These are phyloP conservation scores for Leuciscus waleckii DNA, from an alignment of 2,797 vertebrate species.

Conservation along the genomic window DNA sequence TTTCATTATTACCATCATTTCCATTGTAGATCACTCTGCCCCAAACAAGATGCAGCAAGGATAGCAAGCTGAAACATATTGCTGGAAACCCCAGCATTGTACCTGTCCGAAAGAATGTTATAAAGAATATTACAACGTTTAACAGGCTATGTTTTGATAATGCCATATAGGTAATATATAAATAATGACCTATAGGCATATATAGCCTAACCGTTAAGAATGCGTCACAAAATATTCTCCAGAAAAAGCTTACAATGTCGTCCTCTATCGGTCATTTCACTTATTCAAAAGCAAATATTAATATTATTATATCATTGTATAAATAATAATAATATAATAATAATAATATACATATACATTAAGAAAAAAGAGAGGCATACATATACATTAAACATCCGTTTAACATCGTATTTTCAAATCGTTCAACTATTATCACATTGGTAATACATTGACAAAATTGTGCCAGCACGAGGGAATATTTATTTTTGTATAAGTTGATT, in stretches of 20 bases:
- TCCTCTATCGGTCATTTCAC: slow-evolving; percentile 38
- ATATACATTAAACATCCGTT: background rate
- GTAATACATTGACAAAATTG: background rate
- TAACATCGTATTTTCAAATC: background rate
- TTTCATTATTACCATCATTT: slow-evolving; percentile 63
- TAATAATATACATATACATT: too few species aligned
- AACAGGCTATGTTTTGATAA: background rate
- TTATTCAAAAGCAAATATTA: background rate
- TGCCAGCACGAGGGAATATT: background rate
- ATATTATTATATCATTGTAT: too few species aligned
- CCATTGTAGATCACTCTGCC: slow-evolving; percentile 59
- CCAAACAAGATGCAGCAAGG: slow-evolving; percentile 62
- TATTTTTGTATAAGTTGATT: background rate
- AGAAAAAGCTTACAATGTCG: slow-evolving; percentile 35
- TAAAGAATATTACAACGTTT: background rate
- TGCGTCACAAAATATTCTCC: background rate
- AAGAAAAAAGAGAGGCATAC: too few species aligned
- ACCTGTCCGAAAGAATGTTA: slow-evolving; percentile 12
- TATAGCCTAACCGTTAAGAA: background rate
- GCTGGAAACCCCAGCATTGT: slow-evolving; percentile 54
- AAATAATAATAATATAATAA: too few species aligned
- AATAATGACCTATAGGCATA: background rate
- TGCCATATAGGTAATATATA: background rate
- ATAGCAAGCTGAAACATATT: slow-evolving; percentile 62
- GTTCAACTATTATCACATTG: background rate